phyloP scores from a whole-genome alignment of 2,797 vertebrate species.

The Denticeps clupeoides region DNA sequence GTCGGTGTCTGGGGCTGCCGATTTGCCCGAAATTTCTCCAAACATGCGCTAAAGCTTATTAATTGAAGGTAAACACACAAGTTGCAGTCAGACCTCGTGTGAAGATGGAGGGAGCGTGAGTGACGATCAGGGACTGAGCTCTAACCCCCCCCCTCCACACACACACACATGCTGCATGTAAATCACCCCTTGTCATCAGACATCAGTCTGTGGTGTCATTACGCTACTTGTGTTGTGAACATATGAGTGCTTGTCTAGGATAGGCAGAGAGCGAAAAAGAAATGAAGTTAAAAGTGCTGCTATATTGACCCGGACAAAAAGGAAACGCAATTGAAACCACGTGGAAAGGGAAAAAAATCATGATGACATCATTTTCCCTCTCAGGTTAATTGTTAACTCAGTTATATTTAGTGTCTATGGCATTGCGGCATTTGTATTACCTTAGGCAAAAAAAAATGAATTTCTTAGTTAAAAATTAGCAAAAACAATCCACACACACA shows the following conservation, averaged over 20 bases:
- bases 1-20: slow-evolving; percentile 36
- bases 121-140: slow-evolving; percentile 57
- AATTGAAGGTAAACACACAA: slow-evolving; percentile 64
- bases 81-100: slow-evolving; percentile 69
- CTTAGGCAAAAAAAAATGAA: slow-evolving; percentile 6
- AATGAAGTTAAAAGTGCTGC: too few relatives aligned
- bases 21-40: slow-evolving; percentile 58
- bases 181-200: background rate
- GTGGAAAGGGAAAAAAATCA: too few relatives aligned
- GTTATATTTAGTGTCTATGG: background rate
- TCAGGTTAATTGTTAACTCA: background rate
- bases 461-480: slow-evolving; percentile 20
- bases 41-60: slow-evolving; percentile 66
- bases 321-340: too few relatives aligned
- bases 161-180: too few relatives aligned
- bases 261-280: too few relatives aligned
- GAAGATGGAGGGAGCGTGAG: slow-evolving; percentile 53
- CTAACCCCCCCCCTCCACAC: too few relatives aligned
- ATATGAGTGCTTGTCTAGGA: too few relatives aligned
- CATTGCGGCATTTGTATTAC: background rate
- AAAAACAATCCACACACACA: slow-evolving; percentile 13
- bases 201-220: too few relatives aligned
- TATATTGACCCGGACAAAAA: too few relatives aligned
- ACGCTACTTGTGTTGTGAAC: too few relatives aligned
- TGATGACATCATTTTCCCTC: too few relatives aligned